Evolutionary conservation across 2,888 invertebrate species (phyloP).

Genomic region (Bruchidius siliquastri): DNA sequence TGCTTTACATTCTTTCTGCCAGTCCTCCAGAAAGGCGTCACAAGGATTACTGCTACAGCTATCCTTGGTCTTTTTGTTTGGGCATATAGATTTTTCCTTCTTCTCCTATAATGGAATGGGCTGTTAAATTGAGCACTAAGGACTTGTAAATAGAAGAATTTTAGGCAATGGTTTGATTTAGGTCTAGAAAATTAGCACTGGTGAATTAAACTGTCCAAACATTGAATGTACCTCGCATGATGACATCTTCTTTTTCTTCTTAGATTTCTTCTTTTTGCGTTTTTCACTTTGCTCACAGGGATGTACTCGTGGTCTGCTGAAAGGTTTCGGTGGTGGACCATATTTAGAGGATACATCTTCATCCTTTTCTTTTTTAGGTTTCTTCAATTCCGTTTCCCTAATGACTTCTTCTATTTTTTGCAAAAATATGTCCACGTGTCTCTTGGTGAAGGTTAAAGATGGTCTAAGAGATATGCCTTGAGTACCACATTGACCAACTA

Average conservation of each 20-base stretch:
- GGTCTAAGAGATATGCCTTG: slow-evolving; percentile 79
- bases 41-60: background rate
- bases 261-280: background rate
- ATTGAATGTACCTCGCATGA: background rate
- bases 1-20: background rate
- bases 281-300: background rate
- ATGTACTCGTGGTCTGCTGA: background rate
- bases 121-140: too few species aligned
- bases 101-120: background rate
- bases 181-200: too few species aligned
- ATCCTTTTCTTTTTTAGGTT: slow-evolving; percentile 2
- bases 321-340: background rate
- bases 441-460: slow-evolving; percentile 76
- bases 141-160: background rate
- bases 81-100: background rate
- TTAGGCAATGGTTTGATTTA: background rate
- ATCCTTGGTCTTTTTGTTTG: background rate
- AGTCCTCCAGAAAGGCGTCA: background rate
- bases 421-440: slow-evolving; percentile 84
- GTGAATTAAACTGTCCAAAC: too few species aligned
- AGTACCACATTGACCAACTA: slow-evolving; percentile 81
- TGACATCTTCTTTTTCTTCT: background rate
- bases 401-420: slow-evolving; percentile 71
- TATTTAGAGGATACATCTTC: background rate
- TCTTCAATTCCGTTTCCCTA: slow-evolving; percentile 43